Conservation (phyloP, 2,797 vertebrate species). For the Macrochelys suwanniensis region DNA sequence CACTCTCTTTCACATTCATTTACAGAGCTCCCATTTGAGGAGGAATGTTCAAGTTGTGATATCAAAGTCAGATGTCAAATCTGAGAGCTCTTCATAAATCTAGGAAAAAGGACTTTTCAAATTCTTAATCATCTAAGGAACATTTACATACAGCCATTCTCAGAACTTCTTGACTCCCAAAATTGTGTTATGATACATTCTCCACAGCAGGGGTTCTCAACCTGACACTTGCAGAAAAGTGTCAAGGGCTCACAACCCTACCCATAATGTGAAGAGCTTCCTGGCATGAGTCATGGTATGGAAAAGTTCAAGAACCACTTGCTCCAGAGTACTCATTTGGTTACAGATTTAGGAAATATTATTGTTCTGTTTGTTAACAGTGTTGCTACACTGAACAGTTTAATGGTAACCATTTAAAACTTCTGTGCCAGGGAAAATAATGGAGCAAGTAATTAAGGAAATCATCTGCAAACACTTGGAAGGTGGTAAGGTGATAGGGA, state of each 20-base stretch:
- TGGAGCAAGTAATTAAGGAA: too few relatives aligned
- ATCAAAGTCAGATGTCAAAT: slow-evolving; percentile 18
- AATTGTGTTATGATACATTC: fast-evolving
- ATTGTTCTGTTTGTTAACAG: neutral
- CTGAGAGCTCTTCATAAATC: neutral
- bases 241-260: neutral
- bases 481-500: too few relatives aligned
- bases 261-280: neutral
- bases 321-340: neutral
- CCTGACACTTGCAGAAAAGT: neutral
- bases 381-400: neutral
- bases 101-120: neutral
- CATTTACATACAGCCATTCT: neutral
- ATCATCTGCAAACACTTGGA: too few relatives aligned
- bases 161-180: neutral
- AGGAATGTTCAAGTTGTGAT: neutral
- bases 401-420: neutral
- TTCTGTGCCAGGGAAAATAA: too few relatives aligned
- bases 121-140: neutral
- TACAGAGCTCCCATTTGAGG: neutral
- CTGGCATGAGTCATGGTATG: neutral
- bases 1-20: neutral
- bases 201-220: neutral
- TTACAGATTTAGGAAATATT: neutral
- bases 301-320: neutral